Base-by-base conservation (phyloP, 2,113 vertebrate genomes). In the Falcunculus frontatus region DNA sequence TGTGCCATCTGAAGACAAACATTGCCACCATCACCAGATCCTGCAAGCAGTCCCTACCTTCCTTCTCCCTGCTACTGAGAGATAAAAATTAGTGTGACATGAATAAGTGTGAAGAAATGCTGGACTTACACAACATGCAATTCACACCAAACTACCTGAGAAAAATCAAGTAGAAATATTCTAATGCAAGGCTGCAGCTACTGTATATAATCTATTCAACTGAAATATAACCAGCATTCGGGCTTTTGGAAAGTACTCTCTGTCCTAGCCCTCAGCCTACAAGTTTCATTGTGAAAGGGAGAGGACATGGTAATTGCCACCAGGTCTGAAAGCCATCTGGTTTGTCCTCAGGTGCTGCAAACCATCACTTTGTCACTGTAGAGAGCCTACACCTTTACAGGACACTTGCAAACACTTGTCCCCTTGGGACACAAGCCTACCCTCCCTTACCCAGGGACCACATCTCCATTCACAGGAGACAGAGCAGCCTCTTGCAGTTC, bases 261-360 rank as follows among this genome's bases (percentile, higher is more conserved):
- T 22, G 5, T 18, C 16, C 49, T 22, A 60, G 30, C 17, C 22
- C 55, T 60, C 30, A 76, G 63, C 49, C 69, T 78, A 10, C 21
- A 41, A 59, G 23, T 17, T 29, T 44, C 26, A 1, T 20, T 65
- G 41, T 15, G 49, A 53, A 80, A 53, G 6, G 27, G 16, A 87
- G 27, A 0, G 0, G 23, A 17, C 7, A 4, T 0, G 0, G 29
- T 30, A 32, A 12, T 47, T 32, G n/a, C 25, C 49, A 30, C 18
- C 3, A 39, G 20, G 11, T 37, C 59, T 27, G 3, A 11, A 50
- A 84, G 23, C 5, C 35, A 15, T 7, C 17, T 52, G 15, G 2
- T n/a, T 87, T 55, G 49, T 63, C 25, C 44, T 79, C 30, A 53
- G 46, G 39, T 73, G 29, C 33, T 42, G 42, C 35, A 81, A 81